phyloP scores from a whole-genome alignment of 2,888 invertebrate genomes.

The Achlya flavicornis region DNA sequence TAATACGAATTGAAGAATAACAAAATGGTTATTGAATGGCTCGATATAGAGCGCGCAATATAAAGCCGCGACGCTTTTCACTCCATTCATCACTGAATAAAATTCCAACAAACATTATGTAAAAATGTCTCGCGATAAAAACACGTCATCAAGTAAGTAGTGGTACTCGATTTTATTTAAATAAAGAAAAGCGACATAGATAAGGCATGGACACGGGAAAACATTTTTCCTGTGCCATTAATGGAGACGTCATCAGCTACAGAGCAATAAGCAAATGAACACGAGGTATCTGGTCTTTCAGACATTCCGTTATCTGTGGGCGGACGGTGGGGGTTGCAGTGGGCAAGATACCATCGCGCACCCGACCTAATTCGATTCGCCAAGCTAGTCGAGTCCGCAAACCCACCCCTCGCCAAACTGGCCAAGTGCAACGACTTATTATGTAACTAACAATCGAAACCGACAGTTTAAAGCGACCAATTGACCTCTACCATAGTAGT shows the following conservation, averaged over 20 bases:
- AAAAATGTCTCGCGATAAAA: slow-evolving; percentile 32
- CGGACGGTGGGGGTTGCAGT: slow-evolving; percentile 58
- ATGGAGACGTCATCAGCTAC: slow-evolving; percentile 60
- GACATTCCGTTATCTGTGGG: slow-evolving; percentile 63
- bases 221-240: slow-evolving; percentile 59
- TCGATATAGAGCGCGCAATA: neutral
- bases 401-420: slow-evolving; percentile 46
- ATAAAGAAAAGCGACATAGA: slow-evolving; percentile 49
- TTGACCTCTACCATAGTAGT: neutral
- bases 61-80: neutral
- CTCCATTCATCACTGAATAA: slow-evolving; percentile 23
- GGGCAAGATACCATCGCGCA: slow-evolving; percentile 67
- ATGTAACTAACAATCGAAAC: slow-evolving; percentile 20
- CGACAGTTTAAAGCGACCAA: neutral
- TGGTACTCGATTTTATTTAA: slow-evolving; percentile 52
- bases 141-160: slow-evolving; percentile 41
- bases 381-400: slow-evolving; percentile 45
- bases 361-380: slow-evolving; percentile 77
- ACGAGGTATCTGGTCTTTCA: slow-evolving; percentile 60
- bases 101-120: slow-evolving; percentile 23
- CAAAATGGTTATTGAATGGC: slow-evolving; percentile 14
- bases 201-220: slow-evolving; percentile 67
- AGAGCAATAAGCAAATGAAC: slow-evolving; percentile 75
- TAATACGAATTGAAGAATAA: slow-evolving; percentile 20
- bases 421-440: slow-evolving; percentile 21